These are phyloP conservation scores for Volucella inanis DNA, from an alignment of 2,888 invertebrate genomes.

Conservation along the genomic window DNA sequence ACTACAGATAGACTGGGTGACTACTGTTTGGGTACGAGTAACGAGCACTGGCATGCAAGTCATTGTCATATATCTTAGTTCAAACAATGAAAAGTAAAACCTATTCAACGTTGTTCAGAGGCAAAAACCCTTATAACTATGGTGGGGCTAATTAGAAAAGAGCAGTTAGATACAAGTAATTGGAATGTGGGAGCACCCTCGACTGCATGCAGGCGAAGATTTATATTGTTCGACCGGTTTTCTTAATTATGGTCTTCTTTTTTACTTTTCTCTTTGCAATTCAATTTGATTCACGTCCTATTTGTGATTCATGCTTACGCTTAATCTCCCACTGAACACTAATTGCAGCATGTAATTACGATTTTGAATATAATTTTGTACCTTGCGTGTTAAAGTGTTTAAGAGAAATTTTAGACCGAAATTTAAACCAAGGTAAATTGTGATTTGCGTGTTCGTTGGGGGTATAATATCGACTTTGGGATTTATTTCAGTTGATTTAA, in stretches of 20 bases:
- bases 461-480: not conserved
- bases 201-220: constrained; percentile 18
- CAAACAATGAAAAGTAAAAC: constrained; percentile 47
- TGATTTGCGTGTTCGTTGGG: constrained; percentile 32
- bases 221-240: constrained; percentile 30
- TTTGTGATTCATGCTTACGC: constrained; percentile 18
- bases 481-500: constrained; percentile 3
- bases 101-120: constrained; percentile 31
- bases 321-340: constrained; percentile 16
- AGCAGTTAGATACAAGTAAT: constrained; percentile 49
- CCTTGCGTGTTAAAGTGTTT: constrained; percentile 50
- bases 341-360: constrained; percentile 47
- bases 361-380: constrained; percentile 32
- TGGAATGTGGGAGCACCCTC: constrained; percentile 46
- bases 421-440: constrained; percentile 42
- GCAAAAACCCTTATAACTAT: constrained; percentile 22
- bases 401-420: constrained; percentile 2
- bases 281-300: constrained; percentile 50
- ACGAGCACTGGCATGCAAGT: constrained; percentile 25
- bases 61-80: constrained; percentile 10
- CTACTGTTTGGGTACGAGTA: constrained; percentile 10
- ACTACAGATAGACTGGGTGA: constrained; percentile 26
- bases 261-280: constrained; percentile 27
- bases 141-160: constrained; percentile 53
- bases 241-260: constrained; percentile 48